These are phyloP conservation scores for Schlechtendalia chinensis DNA, from an alignment of 1,140 invertebrate genomes.

Conservation along the genomic window DNA sequence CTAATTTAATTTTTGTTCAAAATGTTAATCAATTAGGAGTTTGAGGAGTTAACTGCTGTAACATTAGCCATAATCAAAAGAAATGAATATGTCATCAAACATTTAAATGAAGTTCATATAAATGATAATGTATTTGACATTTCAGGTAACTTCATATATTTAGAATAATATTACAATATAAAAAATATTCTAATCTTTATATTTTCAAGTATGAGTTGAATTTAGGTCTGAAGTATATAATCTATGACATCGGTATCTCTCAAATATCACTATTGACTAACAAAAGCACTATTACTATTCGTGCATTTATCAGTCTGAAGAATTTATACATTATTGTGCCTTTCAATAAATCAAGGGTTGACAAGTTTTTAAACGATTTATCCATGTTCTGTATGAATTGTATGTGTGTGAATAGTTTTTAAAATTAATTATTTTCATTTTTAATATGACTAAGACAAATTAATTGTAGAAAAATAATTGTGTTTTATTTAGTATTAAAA, in stretches of 20 bases:
- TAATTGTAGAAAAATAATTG: not conserved
- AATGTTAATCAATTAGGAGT: not conserved
- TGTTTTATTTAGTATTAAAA: too few relatives aligned
- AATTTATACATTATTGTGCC: constrained; percentile 19
- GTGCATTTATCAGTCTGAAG: constrained; percentile 19
- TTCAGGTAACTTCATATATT: too few relatives aligned
- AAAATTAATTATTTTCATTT: too few relatives aligned
- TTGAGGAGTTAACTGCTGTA: constrained; percentile 19
- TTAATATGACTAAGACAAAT: not conserved
- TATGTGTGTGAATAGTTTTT: not conserved
- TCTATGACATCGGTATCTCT: not conserved
- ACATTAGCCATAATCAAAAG: not conserved
- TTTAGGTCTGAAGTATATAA: constrained; percentile 16
- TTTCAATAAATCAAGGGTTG: not conserved
- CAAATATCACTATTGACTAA: constrained; percentile 18
- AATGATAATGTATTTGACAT: not conserved
- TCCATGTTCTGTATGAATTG: constrained; percentile 7
- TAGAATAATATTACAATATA: too few relatives aligned
- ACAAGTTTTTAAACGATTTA: constrained; percentile 31
- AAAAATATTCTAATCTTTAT: not conserved
- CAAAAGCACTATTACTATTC: constrained; percentile 25
- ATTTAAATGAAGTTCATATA: not conserved
- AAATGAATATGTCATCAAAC: not conserved
- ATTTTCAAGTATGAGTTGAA: not conserved
- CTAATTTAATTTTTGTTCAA: not conserved